A percentile compares a stretch with the other conserved stretches of the same genome.
Conservation (phyloP, 2,888 invertebrate species). For the Magallana nippona region DNA sequence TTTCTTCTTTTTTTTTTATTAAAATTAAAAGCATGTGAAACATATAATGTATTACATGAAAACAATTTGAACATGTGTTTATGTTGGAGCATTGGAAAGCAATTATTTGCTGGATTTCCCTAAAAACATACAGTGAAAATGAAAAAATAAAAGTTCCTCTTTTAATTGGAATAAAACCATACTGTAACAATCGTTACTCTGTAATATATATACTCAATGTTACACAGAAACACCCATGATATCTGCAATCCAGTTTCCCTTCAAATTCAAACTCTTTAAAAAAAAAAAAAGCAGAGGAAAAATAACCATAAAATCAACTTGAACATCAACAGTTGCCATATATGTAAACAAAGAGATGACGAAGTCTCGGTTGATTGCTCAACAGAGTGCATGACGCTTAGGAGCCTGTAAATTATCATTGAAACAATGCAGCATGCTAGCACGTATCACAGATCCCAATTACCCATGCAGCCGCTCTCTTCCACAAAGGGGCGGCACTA, state of each 20-base stretch:
- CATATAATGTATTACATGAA: not conserved
- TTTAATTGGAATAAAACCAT: slow-evolving; percentile 28
- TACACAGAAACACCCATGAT: slow-evolving; percentile 33
- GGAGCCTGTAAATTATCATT: slow-evolving; percentile 43
- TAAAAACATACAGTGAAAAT: slow-evolving; percentile 17
- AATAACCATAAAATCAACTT: not conserved
- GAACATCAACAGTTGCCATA: slow-evolving; percentile 26
- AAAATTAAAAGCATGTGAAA: slow-evolving; percentile 20
- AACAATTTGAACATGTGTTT: slow-evolving; percentile 2
- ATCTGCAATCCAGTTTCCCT: slow-evolving; percentile 22
- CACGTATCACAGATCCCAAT: slow-evolving; percentile 44
- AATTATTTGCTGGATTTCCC: slow-evolving; percentile 17
- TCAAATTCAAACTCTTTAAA: not conserved
- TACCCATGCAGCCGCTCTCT: slow-evolving; percentile 41
- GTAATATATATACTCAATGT: slow-evolving; percentile 33
- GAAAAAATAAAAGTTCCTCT: slow-evolving; percentile 13
- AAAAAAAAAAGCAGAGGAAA: not conserved
- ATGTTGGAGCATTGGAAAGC: slow-evolving; percentile 27
- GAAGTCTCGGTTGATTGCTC: slow-evolving; percentile 34
- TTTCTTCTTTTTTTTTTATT: not conserved
- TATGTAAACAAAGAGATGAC: not conserved
- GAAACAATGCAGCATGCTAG: slow-evolving; percentile 47
- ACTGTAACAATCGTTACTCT: slow-evolving; percentile 33
- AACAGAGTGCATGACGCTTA: slow-evolving; percentile 41
- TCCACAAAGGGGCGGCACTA: slow-evolving; percentile 18